phyloP scores from a whole-genome alignment of 2,888 invertebrate species.

The Zygothrica quintamaculata region DNA sequence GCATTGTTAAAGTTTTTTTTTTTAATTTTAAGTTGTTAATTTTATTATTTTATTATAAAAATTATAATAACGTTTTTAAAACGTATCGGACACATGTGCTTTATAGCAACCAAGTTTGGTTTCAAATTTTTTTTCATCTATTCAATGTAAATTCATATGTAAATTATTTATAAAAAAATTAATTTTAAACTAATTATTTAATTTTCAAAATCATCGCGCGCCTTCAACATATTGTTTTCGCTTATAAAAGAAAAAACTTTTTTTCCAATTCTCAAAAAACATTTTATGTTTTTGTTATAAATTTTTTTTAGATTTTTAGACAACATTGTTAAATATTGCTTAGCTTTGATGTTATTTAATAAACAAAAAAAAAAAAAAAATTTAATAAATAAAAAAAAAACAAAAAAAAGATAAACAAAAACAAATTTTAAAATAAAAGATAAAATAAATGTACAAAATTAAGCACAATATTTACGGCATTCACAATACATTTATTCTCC shows the following conservation, averaged over 20 bases:
- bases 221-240: too few relatives aligned
- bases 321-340: slow-evolving; percentile 72
- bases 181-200: too few relatives aligned
- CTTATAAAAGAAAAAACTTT: background rate
- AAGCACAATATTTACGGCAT: background rate
- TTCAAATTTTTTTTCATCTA: slow-evolving; percentile 13
- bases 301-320: slow-evolving; percentile 52
- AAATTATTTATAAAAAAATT: too few relatives aligned
- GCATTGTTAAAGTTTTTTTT: slow-evolving; percentile 45
- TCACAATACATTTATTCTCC: slow-evolving; percentile 13
- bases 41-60: slow-evolving; percentile 13
- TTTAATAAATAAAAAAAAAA: too few relatives aligned
- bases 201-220: too few relatives aligned
- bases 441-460: background rate
- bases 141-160: too few relatives aligned
- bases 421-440: too few relatives aligned
- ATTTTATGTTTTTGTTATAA: slow-evolving; percentile 55
- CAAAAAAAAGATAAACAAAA: slow-evolving; percentile 1
- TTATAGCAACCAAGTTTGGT: slow-evolving; percentile 35
- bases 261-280: slow-evolving; percentile 7
- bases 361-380: too few relatives aligned
- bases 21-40: slow-evolving; percentile 56
- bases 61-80: slow-evolving; percentile 48
- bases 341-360: slow-evolving; percentile 52
- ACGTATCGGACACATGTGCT: slow-evolving; percentile 47